Evolutionary conservation across 2,888 invertebrate species (phyloP).

Genomic region (Tetramorium bicarinatum): DNA sequence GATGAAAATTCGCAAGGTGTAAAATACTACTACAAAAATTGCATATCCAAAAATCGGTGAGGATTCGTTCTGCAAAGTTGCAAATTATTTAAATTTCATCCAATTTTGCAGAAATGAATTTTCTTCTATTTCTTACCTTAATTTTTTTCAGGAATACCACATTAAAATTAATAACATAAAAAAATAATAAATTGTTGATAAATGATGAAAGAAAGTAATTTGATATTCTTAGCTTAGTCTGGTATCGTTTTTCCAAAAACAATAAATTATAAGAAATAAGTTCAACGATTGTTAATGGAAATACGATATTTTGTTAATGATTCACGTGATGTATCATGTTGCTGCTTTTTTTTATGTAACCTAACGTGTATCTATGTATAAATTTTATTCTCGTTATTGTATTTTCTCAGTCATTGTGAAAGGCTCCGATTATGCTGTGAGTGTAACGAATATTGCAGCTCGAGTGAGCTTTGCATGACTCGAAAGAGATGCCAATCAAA

Average conservation of each 20-base stretch:
- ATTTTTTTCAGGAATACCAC: neutral
- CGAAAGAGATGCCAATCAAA: slow-evolving; percentile 43
- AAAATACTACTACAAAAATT: slow-evolving; percentile 2
- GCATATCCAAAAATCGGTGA: neutral
- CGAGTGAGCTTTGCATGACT: neutral
- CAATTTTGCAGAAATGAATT: neutral
- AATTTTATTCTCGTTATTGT: slow-evolving; percentile 18
- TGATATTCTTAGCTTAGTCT: neutral
- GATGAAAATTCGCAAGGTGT: neutral
- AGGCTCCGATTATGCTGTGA: neutral
- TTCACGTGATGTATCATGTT: neutral
- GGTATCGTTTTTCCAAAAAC: neutral
- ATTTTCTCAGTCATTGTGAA: neutral
- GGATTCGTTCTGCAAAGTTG: neutral
- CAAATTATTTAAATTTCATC: neutral
- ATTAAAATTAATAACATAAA: neutral
- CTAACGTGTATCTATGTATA: neutral
- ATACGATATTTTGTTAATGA: slow-evolving; percentile 6
- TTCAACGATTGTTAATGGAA: neutral
- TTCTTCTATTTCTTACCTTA: neutral
- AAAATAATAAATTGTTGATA: neutral
- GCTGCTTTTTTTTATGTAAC: neutral
- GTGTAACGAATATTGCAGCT: neutral
- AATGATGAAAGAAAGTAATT: neutral
- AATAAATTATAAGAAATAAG: neutral